These are phyloP conservation scores for Drosophila colorata DNA, from an alignment of 2,888 invertebrate species.

Conservation along the genomic window DNA sequence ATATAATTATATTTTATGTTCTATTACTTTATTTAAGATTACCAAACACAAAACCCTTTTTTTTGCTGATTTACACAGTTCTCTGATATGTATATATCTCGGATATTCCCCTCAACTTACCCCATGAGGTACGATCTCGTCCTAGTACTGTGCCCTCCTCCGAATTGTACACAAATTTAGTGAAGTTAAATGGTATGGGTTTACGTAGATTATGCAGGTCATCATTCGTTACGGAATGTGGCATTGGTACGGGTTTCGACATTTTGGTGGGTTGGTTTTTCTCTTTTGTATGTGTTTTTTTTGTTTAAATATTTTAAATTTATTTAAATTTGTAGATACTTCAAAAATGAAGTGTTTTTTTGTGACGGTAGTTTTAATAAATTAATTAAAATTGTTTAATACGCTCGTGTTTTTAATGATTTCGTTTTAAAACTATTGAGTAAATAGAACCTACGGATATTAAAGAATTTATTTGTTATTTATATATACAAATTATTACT, in stretches of 20 bases:
- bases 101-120: conserved; percentile 82
- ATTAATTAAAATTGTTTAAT: neutral
- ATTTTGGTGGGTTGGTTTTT: conserved; percentile 68
- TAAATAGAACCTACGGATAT: conserved; percentile 9
- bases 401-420: conserved; percentile 3
- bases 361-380: conserved; percentile 1
- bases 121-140: conserved; percentile 88
- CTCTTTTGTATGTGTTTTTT: conserved; percentile 9
- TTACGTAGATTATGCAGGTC: conserved; percentile 78
- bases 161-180: conserved; percentile 86
- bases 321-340: conserved; percentile 19
- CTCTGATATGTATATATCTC: too few species aligned
- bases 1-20: too few species aligned
- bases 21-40: too few species aligned
- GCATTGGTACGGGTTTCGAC: conserved; percentile 80
- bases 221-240: conserved; percentile 76
- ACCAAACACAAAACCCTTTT: too few species aligned
- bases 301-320: conserved; percentile 9
- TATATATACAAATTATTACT: neutral
- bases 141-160: conserved; percentile 88
- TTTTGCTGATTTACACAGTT: too few species aligned
- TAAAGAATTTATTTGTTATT: neutral
- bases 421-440: neutral
- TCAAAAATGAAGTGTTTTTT: conserved; percentile 30
- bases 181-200: conserved; percentile 81